Evolutionary conservation across 2,888 invertebrate genomes (phyloP), one percentile per base, ranked within the genome.

Genomic region (Scaeva pyrastri): DNA sequence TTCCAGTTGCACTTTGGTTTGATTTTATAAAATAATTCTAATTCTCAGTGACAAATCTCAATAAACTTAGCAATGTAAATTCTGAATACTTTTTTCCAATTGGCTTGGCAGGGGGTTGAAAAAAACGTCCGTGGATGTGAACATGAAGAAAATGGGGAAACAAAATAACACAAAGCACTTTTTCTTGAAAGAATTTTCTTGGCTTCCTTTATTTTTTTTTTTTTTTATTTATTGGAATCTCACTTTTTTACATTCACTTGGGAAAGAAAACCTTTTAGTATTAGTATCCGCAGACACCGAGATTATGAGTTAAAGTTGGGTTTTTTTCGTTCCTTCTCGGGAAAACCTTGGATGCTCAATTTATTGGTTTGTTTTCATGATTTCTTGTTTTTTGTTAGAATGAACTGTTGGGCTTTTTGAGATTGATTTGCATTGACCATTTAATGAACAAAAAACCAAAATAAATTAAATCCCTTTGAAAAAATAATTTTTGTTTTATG

Each of bases 121-220:
- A 60, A 72, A 68, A 39, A 55, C 58, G 39, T 36, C 26, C 26
- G n/a, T 23, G 16, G 48, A 41, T 21, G 5, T 43, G 62, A 45
- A 31, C 43, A 62, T 56, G 26, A 21, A 64, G 14, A 66, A 62
- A 73, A 64, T 43, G 52, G 52, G 36, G 39, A 78, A 58, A 70
- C 41, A 66, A 84, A 58, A 66, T 48, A 64, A 71, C 75, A 85
- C 85, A 81, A 76, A 85, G 72, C 82, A 86, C 82, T 86, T 74
- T 74, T 64, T 41, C 50, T 71, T 64, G 10, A 62, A 83, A 77
- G 73, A 82, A 86, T 78, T 86, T 86, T 77, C 64, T 74, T 77
- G 82, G 86, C 82, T 82, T 86, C 82, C 39, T 73, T 76, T 19
- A 39, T 48, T 58, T 58, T 16, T 58, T 43, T 66, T 41, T 45